Evolutionary conservation across 2,797 vertebrate species (phyloP).

Genomic region (Poecilia gillii): DNA sequence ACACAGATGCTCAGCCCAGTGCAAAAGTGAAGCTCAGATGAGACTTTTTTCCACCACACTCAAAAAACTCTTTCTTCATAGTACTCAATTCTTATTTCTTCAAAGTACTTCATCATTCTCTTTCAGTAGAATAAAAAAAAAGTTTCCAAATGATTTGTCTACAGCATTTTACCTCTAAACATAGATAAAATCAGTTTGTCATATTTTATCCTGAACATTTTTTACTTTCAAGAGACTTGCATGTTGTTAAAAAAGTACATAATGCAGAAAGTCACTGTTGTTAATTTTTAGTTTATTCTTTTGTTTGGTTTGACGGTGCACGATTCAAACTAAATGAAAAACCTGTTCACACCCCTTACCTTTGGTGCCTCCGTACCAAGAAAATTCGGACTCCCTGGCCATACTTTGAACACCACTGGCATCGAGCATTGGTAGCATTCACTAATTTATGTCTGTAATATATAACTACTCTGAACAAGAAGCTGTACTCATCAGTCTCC

Average conservation of each 20-base stretch:
- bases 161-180: neutral
- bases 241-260: neutral
- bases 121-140: neutral
- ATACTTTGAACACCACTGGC: neutral
- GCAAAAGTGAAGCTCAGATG: conserved; percentile 12
- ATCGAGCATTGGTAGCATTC: neutral
- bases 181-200: neutral
- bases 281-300: neutral
- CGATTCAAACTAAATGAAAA: too few species aligned
- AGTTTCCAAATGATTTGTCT: neutral
- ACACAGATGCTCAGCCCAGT: conserved; percentile 47
- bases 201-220: neutral
- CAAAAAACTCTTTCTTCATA: conserved; percentile 29
- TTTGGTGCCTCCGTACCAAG: too few species aligned
- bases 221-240: neutral
- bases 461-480: neutral
- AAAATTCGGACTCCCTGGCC: neutral
- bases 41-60: conserved; percentile 10
- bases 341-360: too few species aligned
- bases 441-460: neutral
- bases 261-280: neutral
- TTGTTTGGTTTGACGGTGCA: neutral
- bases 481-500: neutral
- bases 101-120: conserved; percentile 18
- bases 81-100: conserved; percentile 28